phyloP scores from a whole-genome alignment of 2,797 vertebrate genomes.

The Adelosebastes latens region DNA sequence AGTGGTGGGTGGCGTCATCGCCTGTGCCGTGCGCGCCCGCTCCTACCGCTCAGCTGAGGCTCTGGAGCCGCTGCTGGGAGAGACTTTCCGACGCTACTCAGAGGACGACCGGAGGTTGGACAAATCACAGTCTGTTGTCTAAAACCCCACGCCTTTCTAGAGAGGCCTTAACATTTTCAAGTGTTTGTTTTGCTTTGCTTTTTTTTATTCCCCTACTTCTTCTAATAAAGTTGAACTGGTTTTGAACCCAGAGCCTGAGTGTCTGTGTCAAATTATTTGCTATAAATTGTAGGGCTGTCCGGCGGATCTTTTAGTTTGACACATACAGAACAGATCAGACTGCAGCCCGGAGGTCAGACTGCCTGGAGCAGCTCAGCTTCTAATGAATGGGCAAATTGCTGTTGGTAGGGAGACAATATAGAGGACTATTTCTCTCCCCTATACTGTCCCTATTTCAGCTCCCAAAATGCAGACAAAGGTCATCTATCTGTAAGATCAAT shows the following conservation, averaged over 20 bases:
- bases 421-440: neutral
- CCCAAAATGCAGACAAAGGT: neutral
- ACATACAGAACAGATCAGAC: neutral
- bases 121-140: constrained; percentile 88
- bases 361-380: neutral
- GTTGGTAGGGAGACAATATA: neutral
- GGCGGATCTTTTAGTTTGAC: neutral
- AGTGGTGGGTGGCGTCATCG: constrained; percentile 82
- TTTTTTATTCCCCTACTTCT: constrained; percentile 43
- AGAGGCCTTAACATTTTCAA: constrained; percentile 40
- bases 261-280: constrained; percentile 4
- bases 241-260: constrained; percentile 32
- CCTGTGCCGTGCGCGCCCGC: constrained; percentile 82
- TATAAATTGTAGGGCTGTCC: constrained; percentile 1
- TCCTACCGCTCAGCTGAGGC: constrained; percentile 81
- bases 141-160: constrained; percentile 27
- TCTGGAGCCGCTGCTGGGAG: constrained; percentile 90
- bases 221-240: constrained; percentile 73
- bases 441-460: neutral
- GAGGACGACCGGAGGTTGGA: constrained; percentile 85
- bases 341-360: constrained; percentile 12
- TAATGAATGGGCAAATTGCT: constrained; percentile 5
- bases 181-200: constrained; percentile 22
- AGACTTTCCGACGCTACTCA: constrained; percentile 89
- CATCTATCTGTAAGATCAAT: neutral